Percentiles rank a stretch among this genome's conserved stretches.
phyloP scores from a whole-genome alignment of 1,140 invertebrate species.

The Bombus huntii region DNA sequence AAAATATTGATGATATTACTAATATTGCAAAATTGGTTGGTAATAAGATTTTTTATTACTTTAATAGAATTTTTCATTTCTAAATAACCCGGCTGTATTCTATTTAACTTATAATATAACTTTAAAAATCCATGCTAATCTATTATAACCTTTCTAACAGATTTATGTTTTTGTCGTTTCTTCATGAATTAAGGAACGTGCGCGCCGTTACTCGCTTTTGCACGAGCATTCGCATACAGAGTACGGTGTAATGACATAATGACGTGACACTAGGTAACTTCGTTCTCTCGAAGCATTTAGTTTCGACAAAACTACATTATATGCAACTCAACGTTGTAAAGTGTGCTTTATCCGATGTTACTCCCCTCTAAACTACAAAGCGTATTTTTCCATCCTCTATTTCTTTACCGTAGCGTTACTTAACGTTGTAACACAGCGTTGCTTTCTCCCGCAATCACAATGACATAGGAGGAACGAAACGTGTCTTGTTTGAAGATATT shows the following conservation, averaged over 20 bases:
- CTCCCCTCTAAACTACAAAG: not conserved
- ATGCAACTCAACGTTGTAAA: not conserved
- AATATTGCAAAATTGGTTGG: too few relatives aligned
- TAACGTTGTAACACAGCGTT: not conserved
- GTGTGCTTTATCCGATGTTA: not conserved
- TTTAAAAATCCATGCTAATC: not conserved
- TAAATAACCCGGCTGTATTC: not conserved
- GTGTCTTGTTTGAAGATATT: not conserved
- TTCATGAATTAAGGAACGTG: not conserved
- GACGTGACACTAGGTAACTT: constrained; percentile 33
- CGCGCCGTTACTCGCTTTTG: not conserved
- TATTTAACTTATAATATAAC: not conserved
- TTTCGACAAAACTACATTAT: constrained; percentile 15
- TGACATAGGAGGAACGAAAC: not conserved
- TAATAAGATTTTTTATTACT: too few relatives aligned
- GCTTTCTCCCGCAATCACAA: not conserved
- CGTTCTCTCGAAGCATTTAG: constrained; percentile 34
- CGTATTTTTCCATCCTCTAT: not conserved
- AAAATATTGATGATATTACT: too few relatives aligned
- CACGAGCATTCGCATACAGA: not conserved
- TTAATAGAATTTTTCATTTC: not conserved
- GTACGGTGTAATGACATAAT: constrained; percentile 10
- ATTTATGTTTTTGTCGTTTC: not conserved
- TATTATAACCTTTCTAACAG: not conserved
- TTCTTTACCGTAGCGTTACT: not conserved